These are phyloP conservation scores for Steatornis caripensis DNA, from an alignment of 2,113 vertebrate species.

Conservation along the genomic window DNA sequence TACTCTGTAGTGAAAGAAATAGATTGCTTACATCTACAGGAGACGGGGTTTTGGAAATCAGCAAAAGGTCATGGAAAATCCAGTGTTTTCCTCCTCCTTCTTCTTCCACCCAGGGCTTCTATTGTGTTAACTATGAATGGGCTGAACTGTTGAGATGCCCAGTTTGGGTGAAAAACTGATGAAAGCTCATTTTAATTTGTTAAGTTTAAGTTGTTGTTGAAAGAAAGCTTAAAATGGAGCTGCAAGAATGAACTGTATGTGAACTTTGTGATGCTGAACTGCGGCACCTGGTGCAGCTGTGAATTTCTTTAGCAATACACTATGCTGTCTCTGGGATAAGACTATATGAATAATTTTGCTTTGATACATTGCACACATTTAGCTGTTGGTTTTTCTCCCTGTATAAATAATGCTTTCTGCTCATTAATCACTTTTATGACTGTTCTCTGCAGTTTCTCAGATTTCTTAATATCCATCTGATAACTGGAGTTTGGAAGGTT, in stretches of 20 bases:
- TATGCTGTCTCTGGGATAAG: background rate
- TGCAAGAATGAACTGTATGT: background rate
- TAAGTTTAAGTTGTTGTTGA: background rate
- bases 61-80: background rate
- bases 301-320: background rate
- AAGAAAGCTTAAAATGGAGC: background rate
- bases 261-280: background rate
- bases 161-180: background rate
- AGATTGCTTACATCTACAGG: background rate
- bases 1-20: background rate
- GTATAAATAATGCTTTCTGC: background rate
- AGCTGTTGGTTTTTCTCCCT: background rate
- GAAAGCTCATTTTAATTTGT: background rate
- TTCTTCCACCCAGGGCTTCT: background rate
- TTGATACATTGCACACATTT: rapidly evolving
- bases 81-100: background rate
- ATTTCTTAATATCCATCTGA: background rate
- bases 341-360: background rate
- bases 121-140: rapidly evolving
- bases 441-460: background rate
- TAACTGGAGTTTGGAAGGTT: background rate
- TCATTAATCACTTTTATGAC: background rate
- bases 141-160: background rate
- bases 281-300: background rate
- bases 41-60: background rate